Base-by-base conservation (phyloP, 2,797 vertebrate species). In the Alauda arvensis region DNA sequence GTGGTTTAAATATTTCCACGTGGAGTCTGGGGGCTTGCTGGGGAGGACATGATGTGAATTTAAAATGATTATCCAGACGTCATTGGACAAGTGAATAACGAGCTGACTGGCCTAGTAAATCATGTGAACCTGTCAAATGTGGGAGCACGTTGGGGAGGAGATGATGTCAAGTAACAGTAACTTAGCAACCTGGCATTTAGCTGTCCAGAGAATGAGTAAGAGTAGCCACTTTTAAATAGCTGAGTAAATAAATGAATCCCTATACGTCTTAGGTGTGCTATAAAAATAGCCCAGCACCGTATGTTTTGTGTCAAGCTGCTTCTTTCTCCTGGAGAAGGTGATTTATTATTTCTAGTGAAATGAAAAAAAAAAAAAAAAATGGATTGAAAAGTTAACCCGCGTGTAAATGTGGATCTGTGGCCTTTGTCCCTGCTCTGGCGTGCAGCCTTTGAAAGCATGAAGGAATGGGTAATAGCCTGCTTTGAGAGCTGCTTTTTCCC, bases 81-180 rank as follows among this genome's bases (percentile, higher is more conserved):
- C 96, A 96, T 68, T 95, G 95, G 92, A 93, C 96, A 96, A 96
- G 92, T 94, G 95, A 97, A 92, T 96, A 97, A 97, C 33, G 90
- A 96, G 95, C 95, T 94, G 95, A 87, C 96, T 96, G 93, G 94
- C 86, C 93, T 90, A 95, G 94, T 97, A 95, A 97, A 97, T 97
- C 96, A 97, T 95, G 93, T 94, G 94, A 95, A 93, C 91, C 95
- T 98, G 97, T 98, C 97, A 97, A 96, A 96, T 93, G 85, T 89
- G 92, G 93, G 92, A 97, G 96, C 93, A 97, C 95, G 55, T 97
- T 96, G 93, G 94, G 96, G 96, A 97, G 93, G 90, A 96, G 96
- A 96, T 97, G 97, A 98, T 98, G 98, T 98, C 97, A 98, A 97
- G 97, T 97, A 95, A 94, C 91, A 93, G 98, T 98, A 98, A 97